Evolutionary conservation across 2,797 vertebrate genomes (phyloP).

Genomic region (Tenualosa ilisha): DNA sequence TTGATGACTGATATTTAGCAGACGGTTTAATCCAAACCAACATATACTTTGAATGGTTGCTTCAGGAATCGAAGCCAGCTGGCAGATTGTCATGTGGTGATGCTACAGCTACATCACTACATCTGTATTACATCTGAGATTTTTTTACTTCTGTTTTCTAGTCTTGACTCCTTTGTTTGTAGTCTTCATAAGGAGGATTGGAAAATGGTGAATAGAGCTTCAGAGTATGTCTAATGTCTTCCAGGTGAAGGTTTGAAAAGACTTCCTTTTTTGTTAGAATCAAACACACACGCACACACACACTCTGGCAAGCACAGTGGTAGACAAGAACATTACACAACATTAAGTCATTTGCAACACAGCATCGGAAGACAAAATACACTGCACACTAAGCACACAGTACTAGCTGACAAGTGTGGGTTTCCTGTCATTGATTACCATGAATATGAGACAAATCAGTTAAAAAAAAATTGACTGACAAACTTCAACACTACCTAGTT

Average conservation of each 20-base stretch:
- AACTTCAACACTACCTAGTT: no score
- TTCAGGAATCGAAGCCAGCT: no score
- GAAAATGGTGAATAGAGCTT: not conserved
- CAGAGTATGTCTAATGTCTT: not conserved
- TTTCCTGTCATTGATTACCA: not conserved
- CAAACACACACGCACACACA: constrained; percentile 52
- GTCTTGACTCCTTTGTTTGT: not conserved
- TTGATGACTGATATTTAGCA: no score
- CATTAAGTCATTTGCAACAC: constrained; percentile 40
- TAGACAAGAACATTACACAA: constrained; percentile 37
- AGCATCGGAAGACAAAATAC: constrained; percentile 38
- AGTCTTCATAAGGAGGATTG: not conserved
- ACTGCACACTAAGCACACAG: constrained; percentile 36
- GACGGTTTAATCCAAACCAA: no score
- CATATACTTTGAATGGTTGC: no score
- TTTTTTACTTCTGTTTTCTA: not conserved
- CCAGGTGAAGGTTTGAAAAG: not conserved
- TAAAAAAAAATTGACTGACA: not conserved
- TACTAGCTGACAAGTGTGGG: not conserved
- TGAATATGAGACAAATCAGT: not conserved
- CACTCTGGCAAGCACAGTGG: constrained; percentile 54
- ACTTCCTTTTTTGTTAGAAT: constrained; percentile 3
- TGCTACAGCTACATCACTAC: no score
- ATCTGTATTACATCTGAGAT: not conserved
- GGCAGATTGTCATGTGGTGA: not conserved